Percentiles rank a stretch among this genome's conserved stretches.
These are phyloP conservation scores for Dasyornis broadbenti DNA, from an alignment of 2,113 vertebrate species.

Conservation along the genomic window DNA sequence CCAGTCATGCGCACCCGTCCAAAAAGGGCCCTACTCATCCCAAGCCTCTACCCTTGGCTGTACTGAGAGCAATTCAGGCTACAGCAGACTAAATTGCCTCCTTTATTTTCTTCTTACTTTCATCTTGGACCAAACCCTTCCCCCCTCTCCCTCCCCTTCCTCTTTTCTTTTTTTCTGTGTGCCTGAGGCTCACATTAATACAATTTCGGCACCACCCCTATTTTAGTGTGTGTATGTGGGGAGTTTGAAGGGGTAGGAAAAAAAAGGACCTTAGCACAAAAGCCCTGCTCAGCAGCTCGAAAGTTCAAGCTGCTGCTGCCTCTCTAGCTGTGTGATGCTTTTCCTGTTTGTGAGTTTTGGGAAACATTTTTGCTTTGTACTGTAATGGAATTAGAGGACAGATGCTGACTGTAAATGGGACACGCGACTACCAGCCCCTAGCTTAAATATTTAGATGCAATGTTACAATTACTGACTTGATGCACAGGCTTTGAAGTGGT, in stretches of 20 bases:
- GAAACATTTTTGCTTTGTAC: conserved; percentile 81
- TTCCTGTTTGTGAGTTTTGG: conserved; percentile 76
- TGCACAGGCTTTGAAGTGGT: conserved; percentile 71
- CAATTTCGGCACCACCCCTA: conserved; percentile 80
- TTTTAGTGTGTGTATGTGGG: conserved; percentile 59
- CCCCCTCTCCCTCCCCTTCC: conserved; percentile 53
- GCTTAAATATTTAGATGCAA: conserved; percentile 84
- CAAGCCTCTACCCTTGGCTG: conserved; percentile 78
- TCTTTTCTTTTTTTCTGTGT: conserved; percentile 53
- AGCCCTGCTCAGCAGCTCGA: conserved; percentile 77
- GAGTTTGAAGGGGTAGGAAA: background rate
- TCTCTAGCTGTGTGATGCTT: conserved; percentile 67
- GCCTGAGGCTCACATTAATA: conserved; percentile 86
- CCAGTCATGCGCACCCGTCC: conserved; percentile 79
- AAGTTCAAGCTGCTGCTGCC: conserved; percentile 63
- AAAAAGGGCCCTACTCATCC: conserved; percentile 79
- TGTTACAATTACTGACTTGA: conserved; percentile 80
- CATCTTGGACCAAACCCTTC: conserved; percentile 87
- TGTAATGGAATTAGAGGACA: conserved; percentile 82
- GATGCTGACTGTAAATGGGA: conserved; percentile 77
- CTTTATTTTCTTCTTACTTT: conserved; percentile 96
- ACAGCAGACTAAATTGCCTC: conserved; percentile 94
- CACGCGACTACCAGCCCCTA: conserved; percentile 76
- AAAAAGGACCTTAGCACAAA: conserved; percentile 73
- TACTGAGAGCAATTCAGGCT: conserved; percentile 78